Evolutionary conservation across 2,113 vertebrate genomes (phyloP).

Genomic region (Sebastes fasciatus): DNA sequence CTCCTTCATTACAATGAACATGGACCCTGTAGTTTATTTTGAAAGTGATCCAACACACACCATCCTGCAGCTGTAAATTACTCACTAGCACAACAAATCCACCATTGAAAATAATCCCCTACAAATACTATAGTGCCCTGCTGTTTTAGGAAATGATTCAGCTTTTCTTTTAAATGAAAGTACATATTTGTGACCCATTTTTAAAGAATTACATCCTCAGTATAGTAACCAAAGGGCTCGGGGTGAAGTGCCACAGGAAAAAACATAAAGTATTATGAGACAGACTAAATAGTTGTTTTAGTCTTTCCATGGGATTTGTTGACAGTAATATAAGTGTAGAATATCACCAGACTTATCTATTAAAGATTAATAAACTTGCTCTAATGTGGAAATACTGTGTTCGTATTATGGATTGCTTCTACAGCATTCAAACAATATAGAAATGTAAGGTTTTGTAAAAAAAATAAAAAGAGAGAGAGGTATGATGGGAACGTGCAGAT

Average conservation of each 20-base stretch:
- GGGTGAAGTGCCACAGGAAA: too few species aligned
- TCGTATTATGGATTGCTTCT: not conserved
- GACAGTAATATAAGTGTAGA: not conserved
- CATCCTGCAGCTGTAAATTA: not conserved
- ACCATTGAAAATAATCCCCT: not conserved
- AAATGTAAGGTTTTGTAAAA: slow-evolving; percentile 16
- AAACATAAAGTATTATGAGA: too few species aligned
- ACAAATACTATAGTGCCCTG: not conserved
- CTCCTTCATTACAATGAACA: not conserved
- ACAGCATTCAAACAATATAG: slow-evolving; percentile 25
- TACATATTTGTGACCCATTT: too few species aligned
- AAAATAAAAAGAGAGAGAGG: not conserved
- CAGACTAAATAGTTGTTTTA: too few species aligned
- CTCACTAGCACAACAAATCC: not conserved
- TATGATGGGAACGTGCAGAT: slow-evolving; percentile 68
- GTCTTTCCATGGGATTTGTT: too few species aligned
- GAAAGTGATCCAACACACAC: not conserved
- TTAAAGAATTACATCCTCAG: too few species aligned
- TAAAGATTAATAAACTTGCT: not conserved
- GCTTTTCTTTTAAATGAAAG: too few species aligned
- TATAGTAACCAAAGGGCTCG: too few species aligned
- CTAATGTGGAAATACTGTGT: not conserved
- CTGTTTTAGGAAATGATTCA: too few species aligned
- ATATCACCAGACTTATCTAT: not conserved
- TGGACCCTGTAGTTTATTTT: not conserved